Evolutionary conservation across 1,140 invertebrate genomes (phyloP).

Genomic region (Papilio xuthus): DNA sequence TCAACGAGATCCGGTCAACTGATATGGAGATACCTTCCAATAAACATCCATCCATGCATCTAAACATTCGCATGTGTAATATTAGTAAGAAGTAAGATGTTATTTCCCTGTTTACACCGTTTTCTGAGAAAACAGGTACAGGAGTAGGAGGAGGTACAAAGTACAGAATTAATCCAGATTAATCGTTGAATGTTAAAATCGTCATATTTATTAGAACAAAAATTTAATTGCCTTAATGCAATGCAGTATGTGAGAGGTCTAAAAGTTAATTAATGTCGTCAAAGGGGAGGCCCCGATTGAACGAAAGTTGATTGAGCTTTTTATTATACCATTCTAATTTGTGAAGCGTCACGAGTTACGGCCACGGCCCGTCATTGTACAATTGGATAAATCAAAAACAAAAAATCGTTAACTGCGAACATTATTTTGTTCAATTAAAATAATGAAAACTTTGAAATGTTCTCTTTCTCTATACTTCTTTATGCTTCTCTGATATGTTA

Average conservation of each 20-base stretch:
- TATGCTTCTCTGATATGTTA: not conserved
- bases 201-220: not conserved
- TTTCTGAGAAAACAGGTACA: no score
- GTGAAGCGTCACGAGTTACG: conserved; percentile 25
- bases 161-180: no score
- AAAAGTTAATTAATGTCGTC: conserved; percentile 63
- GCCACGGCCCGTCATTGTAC: not conserved
- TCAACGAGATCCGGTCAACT: no score
- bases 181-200: not conserved
- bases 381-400: not conserved
- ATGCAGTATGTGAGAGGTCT: conserved; percentile 4
- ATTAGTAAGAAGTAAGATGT: no score
- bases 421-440: not conserved
- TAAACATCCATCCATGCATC: no score
- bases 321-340: conserved; percentile 60
- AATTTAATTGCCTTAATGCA: not conserved
- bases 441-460: not conserved
- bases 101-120: no score
- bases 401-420: not conserved
- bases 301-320: conserved; percentile 58
- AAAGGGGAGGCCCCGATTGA: conserved; percentile 51
- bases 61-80: no score
- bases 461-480: not conserved
- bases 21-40: no score
- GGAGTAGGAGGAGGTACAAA: no score